Conservation (phyloP, 2,113 vertebrate species). For the Corythornis vintsioides region DNA sequence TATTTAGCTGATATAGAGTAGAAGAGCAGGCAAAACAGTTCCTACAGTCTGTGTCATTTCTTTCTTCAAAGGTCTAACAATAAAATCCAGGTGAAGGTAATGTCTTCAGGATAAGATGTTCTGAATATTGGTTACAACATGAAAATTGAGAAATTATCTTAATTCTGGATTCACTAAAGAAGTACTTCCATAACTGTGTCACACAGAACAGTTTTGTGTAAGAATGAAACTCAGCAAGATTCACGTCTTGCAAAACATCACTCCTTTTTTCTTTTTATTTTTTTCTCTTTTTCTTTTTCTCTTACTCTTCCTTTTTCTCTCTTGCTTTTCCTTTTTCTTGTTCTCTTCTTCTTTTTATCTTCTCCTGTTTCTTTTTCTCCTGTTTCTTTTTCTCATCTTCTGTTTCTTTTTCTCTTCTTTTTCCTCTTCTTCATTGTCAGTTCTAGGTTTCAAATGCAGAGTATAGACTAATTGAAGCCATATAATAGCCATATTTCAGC, state of each 20-base stretch:
- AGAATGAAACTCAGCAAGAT: background rate
- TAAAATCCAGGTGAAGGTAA: background rate
- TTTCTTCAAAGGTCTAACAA: background rate
- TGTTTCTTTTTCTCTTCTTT: background rate
- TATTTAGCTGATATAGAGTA: background rate
- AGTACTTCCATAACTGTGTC: background rate
- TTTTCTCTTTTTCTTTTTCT: background rate
- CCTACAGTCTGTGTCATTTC: background rate
- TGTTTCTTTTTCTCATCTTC: background rate
- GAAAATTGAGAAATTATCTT: background rate
- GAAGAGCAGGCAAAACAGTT: background rate
- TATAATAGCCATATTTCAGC: background rate
- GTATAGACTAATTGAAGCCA: background rate
- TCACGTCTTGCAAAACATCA: background rate
- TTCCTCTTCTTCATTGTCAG: background rate
- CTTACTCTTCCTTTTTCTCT: background rate
- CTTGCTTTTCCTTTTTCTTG: background rate
- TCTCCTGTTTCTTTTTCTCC: background rate
- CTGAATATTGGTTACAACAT: background rate
- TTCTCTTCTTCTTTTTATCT: background rate
- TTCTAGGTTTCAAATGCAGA: background rate
- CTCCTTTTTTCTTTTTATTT: background rate
- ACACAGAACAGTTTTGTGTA: background rate
- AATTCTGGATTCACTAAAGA: background rate
- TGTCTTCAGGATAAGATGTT: background rate